A percentile compares a stretch with the other conserved stretches of the same genome.
Conservation (phyloP, 2,113 vertebrate genomes). For the Bungarus multicinctus region DNA sequence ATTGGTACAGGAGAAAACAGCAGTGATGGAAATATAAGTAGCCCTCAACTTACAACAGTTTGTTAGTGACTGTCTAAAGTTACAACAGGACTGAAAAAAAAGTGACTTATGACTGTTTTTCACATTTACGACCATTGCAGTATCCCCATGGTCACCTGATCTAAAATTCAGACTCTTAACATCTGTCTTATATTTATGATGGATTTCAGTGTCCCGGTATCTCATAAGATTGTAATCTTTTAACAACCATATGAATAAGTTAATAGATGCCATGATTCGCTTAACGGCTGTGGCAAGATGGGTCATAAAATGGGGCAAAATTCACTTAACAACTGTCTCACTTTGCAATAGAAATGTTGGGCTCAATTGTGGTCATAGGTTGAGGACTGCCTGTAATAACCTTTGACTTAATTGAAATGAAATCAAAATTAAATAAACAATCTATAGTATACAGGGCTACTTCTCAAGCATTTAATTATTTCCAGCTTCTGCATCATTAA, state of each 20-base stretch:
- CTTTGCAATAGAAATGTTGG: neutral
- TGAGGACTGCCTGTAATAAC: neutral
- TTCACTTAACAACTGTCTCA: neutral
- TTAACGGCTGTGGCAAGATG: neutral
- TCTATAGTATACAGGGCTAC: neutral
- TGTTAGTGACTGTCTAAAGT: neutral
- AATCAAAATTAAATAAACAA: neutral
- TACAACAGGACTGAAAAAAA: neutral
- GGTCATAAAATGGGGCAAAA: neutral
- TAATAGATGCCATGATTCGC: neutral
- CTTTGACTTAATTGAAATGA: neutral
- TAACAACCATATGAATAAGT: neutral
- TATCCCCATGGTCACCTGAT: neutral
- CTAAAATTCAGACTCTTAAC: neutral
- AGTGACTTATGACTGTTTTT: neutral
- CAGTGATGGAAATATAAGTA: neutral
- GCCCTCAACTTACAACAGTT: neutral
- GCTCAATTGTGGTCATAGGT: neutral
- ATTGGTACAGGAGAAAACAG: neutral
- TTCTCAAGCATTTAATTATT: neutral
- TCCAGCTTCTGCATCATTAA: neutral
- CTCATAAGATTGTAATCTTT: neutral
- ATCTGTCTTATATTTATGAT: neutral
- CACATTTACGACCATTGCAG: neutral
- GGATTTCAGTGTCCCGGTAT: neutral